Base-by-base conservation (phyloP, 2,113 vertebrate genomes). In the Psephotus haematonotus region DNA sequence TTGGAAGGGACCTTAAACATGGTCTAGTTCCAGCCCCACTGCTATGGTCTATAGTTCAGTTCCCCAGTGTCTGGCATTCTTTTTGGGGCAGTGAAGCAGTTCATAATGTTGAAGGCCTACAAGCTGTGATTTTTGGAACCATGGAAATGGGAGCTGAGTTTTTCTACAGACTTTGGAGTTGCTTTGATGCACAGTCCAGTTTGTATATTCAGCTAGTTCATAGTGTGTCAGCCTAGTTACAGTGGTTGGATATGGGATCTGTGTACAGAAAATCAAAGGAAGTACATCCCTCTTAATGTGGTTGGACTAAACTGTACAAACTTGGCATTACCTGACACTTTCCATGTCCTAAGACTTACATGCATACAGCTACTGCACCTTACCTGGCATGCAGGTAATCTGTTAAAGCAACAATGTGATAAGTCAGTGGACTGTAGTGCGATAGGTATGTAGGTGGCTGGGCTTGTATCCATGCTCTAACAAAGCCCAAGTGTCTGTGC, bases 311-410 rank as follows among this genome's bases (percentile, higher is more conserved):
- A 44, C 47, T 57, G 35, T 59, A 37, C 23, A 17, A 50, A 57
- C 7, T 12, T 76, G 53, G 11, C 10, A 10, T 70, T 81, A 47
- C 29, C 14, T 14, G 27, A n/a, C 7, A 29, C 33, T 57, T 82
- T 17, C 31, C 18, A 33, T 0, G 0, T 37, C 25, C 31, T 49
- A 29, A 69, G 29, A 49, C 31, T 50, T 44, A n/a, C 0, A 6
- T 15, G 13, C 15, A 7, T 37, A 27, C 16, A 17, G 10, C 14
- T 77, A 43, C 33, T 46, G 37, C 37, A 70, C 10, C 5, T 64
- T 74, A 37, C 10, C 7, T 71, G 43, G 6, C 24, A 11, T 44
- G 59, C 37, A 67, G n/a, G 25, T 80, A 15, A 11, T 37, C 12
- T 50, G 49, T 27, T 65, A 50, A 44, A 65, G 37, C 13, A n/a